phyloP scores from a whole-genome alignment of 2,113 vertebrate species.

The Malurus elegans region DNA sequence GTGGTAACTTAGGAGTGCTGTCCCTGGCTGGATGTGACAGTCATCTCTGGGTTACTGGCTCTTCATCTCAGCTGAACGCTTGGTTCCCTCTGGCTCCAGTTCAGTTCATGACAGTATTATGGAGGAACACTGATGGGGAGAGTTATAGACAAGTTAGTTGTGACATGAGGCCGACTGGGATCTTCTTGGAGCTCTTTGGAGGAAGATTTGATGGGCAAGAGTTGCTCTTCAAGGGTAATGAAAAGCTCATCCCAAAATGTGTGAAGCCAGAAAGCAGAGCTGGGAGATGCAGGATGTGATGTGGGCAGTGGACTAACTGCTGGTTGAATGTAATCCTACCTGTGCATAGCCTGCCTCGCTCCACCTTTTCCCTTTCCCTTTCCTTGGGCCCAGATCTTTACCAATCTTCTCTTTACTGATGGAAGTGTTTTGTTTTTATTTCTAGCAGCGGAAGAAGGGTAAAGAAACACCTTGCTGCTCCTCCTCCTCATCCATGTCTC shows the following conservation, averaged over 20 bases:
- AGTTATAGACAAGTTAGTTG: background rate
- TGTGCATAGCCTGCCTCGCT: background rate
- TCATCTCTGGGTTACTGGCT: background rate
- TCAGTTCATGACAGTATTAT: background rate
- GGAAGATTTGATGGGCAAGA: background rate
- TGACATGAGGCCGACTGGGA: background rate
- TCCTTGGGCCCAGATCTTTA: background rate
- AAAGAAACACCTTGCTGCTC: constrained; percentile 80
- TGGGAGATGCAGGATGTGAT: background rate
- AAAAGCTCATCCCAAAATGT: background rate
- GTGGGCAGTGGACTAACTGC: background rate
- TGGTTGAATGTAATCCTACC: background rate
- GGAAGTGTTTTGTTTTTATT: background rate
- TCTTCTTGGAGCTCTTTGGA: background rate
- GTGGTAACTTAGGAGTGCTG: background rate
- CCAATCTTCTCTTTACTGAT: background rate
- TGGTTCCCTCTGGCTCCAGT: background rate
- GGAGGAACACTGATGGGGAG: background rate
- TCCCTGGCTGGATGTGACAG: background rate
- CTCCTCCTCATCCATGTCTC: constrained; percentile 68
- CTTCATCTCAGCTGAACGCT: background rate
- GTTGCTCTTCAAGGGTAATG: background rate
- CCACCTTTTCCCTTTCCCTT: background rate
- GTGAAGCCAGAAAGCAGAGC: background rate
- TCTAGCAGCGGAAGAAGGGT: constrained; percentile 85